Evolutionary conservation across 1,140 invertebrate species (phyloP).

Genomic region (Drosophila navojoa): DNA sequence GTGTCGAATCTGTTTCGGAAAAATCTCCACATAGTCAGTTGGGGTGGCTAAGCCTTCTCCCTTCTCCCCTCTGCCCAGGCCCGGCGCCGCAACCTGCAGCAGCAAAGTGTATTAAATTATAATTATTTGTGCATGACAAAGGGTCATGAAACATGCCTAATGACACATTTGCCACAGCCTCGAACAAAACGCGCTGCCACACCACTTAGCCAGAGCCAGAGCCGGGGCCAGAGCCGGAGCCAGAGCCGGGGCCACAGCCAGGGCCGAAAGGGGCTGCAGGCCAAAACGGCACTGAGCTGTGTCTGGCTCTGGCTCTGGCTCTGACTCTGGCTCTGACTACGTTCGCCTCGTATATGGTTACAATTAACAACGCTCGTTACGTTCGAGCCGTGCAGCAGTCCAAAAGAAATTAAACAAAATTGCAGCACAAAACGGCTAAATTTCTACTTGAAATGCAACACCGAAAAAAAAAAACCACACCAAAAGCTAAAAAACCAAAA

Average conservation of each 20-base stretch:
- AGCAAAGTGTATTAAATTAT: slow-evolving; percentile 79
- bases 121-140: slow-evolving; percentile 83
- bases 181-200: slow-evolving; percentile 65
- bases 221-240: background rate
- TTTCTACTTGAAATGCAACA: slow-evolving; percentile 76
- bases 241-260: no score
- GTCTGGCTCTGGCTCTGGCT: background rate
- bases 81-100: slow-evolving; percentile 33
- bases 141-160: slow-evolving; percentile 82
- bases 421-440: slow-evolving; percentile 68
- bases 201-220: slow-evolving; percentile 12
- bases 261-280: no score
- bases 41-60: slow-evolving; percentile 21
- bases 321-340: background rate
- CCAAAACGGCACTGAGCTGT: background rate
- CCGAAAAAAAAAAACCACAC: slow-evolving; percentile 29
- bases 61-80: background rate
- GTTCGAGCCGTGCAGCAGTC: slow-evolving; percentile 63
- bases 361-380: slow-evolving; percentile 79
- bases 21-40: slow-evolving; percentile 46
- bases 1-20: slow-evolving; percentile 34
- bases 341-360: slow-evolving; percentile 53
- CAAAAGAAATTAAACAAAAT: slow-evolving; percentile 74
- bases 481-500: slow-evolving; percentile 9
- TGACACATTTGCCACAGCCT: slow-evolving; percentile 81